A percentile compares a stretch with the other conserved stretches of the same genome.
Evolutionary conservation across 2,888 invertebrate species (phyloP).

Genomic region (Morpho achilles): DNA sequence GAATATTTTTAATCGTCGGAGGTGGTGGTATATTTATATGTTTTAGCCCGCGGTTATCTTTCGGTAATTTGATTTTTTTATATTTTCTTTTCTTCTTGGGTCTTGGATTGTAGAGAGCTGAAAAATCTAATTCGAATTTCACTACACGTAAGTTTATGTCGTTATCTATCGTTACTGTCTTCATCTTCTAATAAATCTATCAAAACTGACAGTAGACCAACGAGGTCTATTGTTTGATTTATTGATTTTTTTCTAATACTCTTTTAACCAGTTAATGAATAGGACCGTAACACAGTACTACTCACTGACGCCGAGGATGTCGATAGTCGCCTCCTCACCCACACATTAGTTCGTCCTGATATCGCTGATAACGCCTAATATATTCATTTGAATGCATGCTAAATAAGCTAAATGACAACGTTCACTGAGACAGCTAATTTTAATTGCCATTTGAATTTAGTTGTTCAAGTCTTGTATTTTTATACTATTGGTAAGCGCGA

Average conservation of each 20-base stretch:
- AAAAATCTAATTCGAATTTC: constrained; percentile 62
- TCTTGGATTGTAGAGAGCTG: constrained; percentile 39
- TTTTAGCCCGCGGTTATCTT: constrained; percentile 39
- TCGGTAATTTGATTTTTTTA: constrained; percentile 53
- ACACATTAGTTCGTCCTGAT: constrained; percentile 58
- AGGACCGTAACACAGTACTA: constrained; percentile 18
- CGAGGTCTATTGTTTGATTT: constrained; percentile 4
- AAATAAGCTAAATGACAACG: constrained; percentile 51
- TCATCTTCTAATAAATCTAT: constrained; percentile 39
- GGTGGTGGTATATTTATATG: constrained; percentile 50
- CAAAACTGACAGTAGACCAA: constrained; percentile 10
- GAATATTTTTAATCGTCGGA: constrained; percentile 38
- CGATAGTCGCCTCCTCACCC: constrained; percentile 55
- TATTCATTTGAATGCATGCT: constrained; percentile 67
- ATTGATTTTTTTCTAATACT: constrained; percentile 3
- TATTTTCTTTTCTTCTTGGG: constrained; percentile 39
- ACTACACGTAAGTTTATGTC: constrained; percentile 70
- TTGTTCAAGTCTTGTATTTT: too few species aligned
- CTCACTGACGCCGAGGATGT: constrained; percentile 22
- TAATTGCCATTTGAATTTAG: too few species aligned
- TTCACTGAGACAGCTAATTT: constrained; percentile 28
- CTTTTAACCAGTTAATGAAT: constrained; percentile 12
- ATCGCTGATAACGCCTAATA: constrained; percentile 66
- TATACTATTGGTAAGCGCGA: too few species aligned
- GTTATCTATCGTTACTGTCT: constrained; percentile 57